phyloP scores from a whole-genome alignment of 2,113 vertebrate genomes.

The Leptodactylus fuscus region DNA sequence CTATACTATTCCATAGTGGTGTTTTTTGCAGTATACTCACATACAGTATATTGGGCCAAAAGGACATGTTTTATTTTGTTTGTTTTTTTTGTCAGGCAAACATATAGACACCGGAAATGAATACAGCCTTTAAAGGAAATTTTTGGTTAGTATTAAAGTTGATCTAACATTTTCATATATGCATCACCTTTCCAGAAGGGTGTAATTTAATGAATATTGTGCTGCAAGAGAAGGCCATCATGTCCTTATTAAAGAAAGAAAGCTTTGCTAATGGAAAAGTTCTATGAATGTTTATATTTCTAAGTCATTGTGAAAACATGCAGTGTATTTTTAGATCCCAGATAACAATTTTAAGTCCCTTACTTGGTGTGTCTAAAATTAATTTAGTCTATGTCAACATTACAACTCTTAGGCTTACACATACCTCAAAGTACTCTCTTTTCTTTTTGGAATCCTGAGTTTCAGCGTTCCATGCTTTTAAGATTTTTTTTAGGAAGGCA shows the following conservation, averaged over 20 bases:
- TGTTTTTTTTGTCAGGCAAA: no score
- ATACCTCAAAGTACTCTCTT: constrained; percentile 66
- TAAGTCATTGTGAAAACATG: constrained; percentile 32
- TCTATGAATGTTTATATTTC: constrained; percentile 45
- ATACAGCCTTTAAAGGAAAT: no score
- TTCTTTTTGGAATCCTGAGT: constrained; percentile 54
- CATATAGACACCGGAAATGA: no score
- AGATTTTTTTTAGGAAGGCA: constrained; percentile 47
- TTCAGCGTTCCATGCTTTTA: constrained; percentile 64
- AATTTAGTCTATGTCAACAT: constrained; percentile 37
- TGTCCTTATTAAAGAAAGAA: constrained; percentile 30
- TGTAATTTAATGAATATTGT: constrained; percentile 14
- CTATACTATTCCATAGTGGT: no score
- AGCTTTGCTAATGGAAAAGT: constrained; percentile 58
- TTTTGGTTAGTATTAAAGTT: neutral
- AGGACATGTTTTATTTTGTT: no score
- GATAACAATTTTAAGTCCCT: constrained; percentile 42
- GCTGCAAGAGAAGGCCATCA: neutral
- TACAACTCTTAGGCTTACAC: constrained; percentile 35
- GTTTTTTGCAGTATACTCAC: no score
- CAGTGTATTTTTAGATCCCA: constrained; percentile 55
- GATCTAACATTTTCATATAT: neutral
- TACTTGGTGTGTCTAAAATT: constrained; percentile 27
- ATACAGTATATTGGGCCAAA: no score
- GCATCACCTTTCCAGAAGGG: neutral